These are phyloP conservation scores for Glyptemys insculpta DNA, from an alignment of 2,797 vertebrate genomes.

Conservation along the genomic window DNA sequence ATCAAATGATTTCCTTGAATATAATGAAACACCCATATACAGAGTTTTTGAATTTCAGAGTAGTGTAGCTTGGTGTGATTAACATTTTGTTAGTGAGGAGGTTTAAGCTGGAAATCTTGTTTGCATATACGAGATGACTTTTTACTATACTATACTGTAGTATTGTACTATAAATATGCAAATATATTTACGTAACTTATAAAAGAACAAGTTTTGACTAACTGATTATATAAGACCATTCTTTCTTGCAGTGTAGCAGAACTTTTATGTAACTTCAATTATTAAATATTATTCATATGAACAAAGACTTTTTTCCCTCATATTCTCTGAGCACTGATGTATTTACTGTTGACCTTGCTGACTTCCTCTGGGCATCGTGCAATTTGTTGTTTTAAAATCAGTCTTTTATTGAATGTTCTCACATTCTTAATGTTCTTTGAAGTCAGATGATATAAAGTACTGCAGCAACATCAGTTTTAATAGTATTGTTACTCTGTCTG, in stretches of 20 bases:
- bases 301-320: not conserved
- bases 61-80: not conserved
- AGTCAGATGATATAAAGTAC: not conserved
- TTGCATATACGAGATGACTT: not conserved
- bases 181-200: not conserved
- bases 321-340: not conserved
- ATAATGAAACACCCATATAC: not conserved
- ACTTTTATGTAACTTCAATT: not conserved
- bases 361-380: not conserved
- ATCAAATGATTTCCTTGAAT: not conserved
- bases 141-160: not conserved
- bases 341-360: not conserved
- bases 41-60: not conserved
- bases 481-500: not conserved
- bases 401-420: not conserved
- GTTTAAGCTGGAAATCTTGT: not conserved
- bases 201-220: not conserved
- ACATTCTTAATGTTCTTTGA: not conserved
- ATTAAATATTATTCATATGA: not conserved
- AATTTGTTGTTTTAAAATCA: not conserved
- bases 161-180: not conserved
- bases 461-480: not conserved
- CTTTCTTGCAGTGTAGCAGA: not conserved
- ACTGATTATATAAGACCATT: not conserved
- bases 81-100: not conserved